Evolutionary conservation across 2,113 vertebrate species (phyloP).

Genomic region (Callipepla californica): DNA sequence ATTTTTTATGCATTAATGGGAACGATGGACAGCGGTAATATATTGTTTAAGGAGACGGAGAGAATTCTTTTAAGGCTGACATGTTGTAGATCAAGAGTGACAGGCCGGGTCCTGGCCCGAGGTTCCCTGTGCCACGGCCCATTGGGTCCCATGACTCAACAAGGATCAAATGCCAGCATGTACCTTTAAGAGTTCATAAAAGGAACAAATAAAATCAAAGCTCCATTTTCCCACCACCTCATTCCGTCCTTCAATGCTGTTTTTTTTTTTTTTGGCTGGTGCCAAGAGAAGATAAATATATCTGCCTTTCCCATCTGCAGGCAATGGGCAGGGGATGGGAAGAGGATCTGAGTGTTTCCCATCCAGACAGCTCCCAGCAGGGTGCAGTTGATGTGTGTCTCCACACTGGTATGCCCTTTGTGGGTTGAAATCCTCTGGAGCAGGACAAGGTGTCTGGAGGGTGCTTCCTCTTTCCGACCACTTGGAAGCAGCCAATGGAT

Average conservation of each 20-base stretch:
- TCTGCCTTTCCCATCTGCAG: not conserved
- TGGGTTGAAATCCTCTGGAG: not conserved
- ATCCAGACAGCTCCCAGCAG: not conserved
- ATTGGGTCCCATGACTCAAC: not conserved
- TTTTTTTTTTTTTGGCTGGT: not conserved
- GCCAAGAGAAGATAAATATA: constrained; percentile 16
- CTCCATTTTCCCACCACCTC: not conserved
- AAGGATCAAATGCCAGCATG: not conserved
- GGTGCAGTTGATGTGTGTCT: accelerated
- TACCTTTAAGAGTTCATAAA: not conserved
- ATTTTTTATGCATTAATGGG: constrained; percentile 79
- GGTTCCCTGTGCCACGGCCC: not conserved
- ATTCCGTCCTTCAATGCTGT: not conserved
- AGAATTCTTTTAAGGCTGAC: constrained; percentile 70
- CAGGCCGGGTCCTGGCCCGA: not conserved
- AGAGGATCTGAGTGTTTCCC: not conserved
- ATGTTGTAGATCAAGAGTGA: constrained; percentile 64
- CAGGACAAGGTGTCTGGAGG: not conserved
- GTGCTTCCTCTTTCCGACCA: not conserved
- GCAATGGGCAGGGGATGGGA: not conserved
- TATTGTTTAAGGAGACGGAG: constrained; percentile 64
- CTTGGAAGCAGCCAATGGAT: not conserved
- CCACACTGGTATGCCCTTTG: accelerated
- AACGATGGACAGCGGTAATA: constrained; percentile 48
- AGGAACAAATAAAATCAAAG: not conserved